A percentile compares a stretch with the other conserved stretches of the same genome.
Conservation (phyloP, 2,888 invertebrate genomes). For the Aethes cnicana region DNA sequence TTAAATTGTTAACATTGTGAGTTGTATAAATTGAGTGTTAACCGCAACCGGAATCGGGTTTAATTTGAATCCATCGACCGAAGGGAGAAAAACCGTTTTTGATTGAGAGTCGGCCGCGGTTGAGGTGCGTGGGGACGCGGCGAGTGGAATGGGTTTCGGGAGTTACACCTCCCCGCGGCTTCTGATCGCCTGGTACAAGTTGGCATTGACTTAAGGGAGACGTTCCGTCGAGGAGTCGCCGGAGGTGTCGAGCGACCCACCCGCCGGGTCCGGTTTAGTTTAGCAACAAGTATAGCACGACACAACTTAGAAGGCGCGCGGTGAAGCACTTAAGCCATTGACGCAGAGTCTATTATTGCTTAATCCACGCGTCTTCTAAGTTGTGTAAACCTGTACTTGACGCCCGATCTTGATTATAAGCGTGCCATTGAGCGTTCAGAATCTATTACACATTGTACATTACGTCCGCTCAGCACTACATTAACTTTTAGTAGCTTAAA, state of each 20-base stretch:
- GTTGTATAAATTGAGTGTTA: conserved; percentile 75
- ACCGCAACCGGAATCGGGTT: conserved; percentile 77
- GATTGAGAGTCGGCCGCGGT: conserved; percentile 54
- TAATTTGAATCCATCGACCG: conserved; percentile 77
- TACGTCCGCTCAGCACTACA: too few relatives aligned
- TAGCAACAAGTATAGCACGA: conserved; percentile 26
- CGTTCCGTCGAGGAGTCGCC: conserved; percentile 53
- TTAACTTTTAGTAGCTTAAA: too few relatives aligned
- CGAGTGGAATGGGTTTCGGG: conserved; percentile 36
- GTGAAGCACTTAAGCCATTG: too few relatives aligned
- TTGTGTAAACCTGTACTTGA: too few relatives aligned
- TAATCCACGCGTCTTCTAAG: too few relatives aligned
- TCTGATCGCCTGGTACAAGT: conserved; percentile 72
- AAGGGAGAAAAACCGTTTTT: conserved; percentile 74
- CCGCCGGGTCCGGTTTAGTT: conserved; percentile 26
- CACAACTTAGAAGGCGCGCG: too few relatives aligned
- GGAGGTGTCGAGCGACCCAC: conserved; percentile 33
- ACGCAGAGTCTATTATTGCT: too few relatives aligned
- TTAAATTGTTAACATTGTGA: conserved; percentile 75
- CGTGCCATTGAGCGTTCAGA: too few relatives aligned
- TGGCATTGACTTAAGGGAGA: conserved; percentile 78
- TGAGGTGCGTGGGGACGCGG: conserved; percentile 40
- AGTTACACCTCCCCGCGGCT: conserved; percentile 51
- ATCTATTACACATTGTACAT: too few relatives aligned
- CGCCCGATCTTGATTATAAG: not conserved